Percentiles rank a stretch among this genome's conserved stretches.
Evolutionary conservation across 2,888 invertebrate genomes (phyloP).

Genomic region (Sphaeridia pumilis): DNA sequence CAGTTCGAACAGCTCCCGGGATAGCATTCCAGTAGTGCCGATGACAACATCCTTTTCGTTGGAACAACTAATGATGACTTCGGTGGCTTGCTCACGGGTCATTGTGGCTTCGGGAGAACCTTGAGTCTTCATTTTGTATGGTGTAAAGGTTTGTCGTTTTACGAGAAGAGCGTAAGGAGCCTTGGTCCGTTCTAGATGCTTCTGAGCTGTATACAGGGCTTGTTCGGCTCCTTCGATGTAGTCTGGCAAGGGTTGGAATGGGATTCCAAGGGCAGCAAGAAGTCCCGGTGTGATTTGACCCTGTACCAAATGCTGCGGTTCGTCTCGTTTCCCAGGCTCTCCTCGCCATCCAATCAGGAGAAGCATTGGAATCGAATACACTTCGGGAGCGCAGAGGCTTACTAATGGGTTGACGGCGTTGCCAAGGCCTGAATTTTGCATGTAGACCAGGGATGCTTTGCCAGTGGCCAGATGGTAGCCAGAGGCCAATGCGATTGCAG

Average conservation of each 20-base stretch:
- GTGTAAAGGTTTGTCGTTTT: slow-evolving; percentile 41
- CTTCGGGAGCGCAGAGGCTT: slow-evolving; percentile 41
- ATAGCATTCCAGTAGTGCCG: slow-evolving; percentile 43
- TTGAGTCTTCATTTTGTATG: slow-evolving; percentile 37
- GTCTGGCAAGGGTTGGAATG: slow-evolving; percentile 40
- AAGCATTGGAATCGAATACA: slow-evolving; percentile 42
- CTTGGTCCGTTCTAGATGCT: slow-evolving; percentile 40
- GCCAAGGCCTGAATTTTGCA: slow-evolving; percentile 43
- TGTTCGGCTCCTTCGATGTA: slow-evolving; percentile 38
- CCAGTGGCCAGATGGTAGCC: slow-evolving; percentile 43
- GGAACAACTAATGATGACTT: slow-evolving; percentile 38
- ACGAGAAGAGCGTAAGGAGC: slow-evolving; percentile 42
- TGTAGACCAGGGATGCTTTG: slow-evolving; percentile 40
- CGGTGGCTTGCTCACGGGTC: slow-evolving; percentile 40
- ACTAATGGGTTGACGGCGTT: slow-evolving; percentile 43
- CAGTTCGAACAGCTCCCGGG: slow-evolving; percentile 42
- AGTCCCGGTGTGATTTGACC: slow-evolving; percentile 41
- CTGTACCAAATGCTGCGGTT: slow-evolving; percentile 42
- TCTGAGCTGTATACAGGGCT: slow-evolving; percentile 40
- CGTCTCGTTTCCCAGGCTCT: slow-evolving; percentile 43
- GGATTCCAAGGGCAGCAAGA: slow-evolving; percentile 39
- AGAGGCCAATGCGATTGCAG: slow-evolving; percentile 41
- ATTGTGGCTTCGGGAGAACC: slow-evolving; percentile 35
- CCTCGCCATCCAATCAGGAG: slow-evolving; percentile 43
- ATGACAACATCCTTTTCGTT: slow-evolving; percentile 40